Evolutionary conservation across 2,797 vertebrate species (phyloP).

Genomic region (Trachops cirrhosus): DNA sequence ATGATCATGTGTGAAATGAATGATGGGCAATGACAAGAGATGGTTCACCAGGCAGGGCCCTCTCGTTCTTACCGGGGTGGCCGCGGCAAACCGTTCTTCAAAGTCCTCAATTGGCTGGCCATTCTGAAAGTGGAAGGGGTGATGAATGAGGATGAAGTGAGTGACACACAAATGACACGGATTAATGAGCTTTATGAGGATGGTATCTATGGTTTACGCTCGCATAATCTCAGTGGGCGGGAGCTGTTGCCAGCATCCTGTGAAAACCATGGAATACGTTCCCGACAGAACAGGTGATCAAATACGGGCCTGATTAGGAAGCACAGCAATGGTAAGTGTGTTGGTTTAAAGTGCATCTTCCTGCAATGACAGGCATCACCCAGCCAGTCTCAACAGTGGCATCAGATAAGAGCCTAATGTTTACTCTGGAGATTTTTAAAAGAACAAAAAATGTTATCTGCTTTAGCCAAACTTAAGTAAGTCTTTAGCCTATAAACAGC

Average conservation of each 20-base stretch:
- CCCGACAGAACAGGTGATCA: slow-evolving; percentile 6
- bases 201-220: slow-evolving; percentile 65
- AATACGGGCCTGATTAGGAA: neutral
- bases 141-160: slow-evolving; percentile 86
- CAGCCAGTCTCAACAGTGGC: neutral
- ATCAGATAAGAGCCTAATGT: neutral
- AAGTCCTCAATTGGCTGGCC: slow-evolving; percentile 84
- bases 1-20: slow-evolving; percentile 85
- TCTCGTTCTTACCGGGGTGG: slow-evolving; percentile 85
- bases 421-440: neutral
- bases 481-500: neutral
- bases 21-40: slow-evolving; percentile 55
- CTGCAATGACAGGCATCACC: neutral
- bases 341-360: neutral
- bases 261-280: neutral
- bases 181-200: slow-evolving; percentile 81
- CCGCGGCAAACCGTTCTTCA: slow-evolving; percentile 85
- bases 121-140: slow-evolving; percentile 88
- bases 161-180: slow-evolving; percentile 83
- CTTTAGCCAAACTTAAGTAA: neutral
- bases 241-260: neutral
- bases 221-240: neutral
- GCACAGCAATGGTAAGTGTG: neutral
- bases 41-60: neutral
- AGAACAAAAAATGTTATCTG: neutral